These are phyloP conservation scores for Pantala flavescens DNA, from an alignment of 1,140 invertebrate genomes.

Conservation along the genomic window DNA sequence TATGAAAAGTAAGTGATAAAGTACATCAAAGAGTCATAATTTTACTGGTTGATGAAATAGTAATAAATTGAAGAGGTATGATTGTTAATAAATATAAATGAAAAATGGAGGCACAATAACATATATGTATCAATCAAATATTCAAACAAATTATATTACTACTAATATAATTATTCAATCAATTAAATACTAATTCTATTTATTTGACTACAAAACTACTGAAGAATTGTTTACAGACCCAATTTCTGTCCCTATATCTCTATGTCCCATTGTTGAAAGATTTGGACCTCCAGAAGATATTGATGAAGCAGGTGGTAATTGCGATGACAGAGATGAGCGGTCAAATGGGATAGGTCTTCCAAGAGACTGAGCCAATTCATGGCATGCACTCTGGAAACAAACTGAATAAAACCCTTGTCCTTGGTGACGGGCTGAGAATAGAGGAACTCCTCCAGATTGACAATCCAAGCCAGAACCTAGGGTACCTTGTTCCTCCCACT, in stretches of 20 bases:
- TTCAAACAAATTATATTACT: too few relatives aligned
- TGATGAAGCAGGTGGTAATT: background rate
- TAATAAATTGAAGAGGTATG: too few relatives aligned
- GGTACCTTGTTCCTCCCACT: slow-evolving; percentile 36
- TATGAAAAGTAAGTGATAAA: too few relatives aligned
- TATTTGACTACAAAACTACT: too few relatives aligned
- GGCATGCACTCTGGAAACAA: slow-evolving; percentile 27
- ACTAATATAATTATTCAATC: too few relatives aligned
- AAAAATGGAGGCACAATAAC: too few relatives aligned
- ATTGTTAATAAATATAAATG: too few relatives aligned
- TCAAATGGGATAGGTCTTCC: background rate
- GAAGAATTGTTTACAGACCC: background rate
- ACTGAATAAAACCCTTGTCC: slow-evolving; percentile 36
- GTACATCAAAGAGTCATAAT: too few relatives aligned
- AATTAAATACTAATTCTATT: too few relatives aligned
- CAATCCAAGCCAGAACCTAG: background rate
- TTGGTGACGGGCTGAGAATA: background rate
- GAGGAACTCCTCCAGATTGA: background rate
- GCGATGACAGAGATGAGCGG: background rate
- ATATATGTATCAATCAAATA: too few relatives aligned
- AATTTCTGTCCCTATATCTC: background rate
- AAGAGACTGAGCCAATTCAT: slow-evolving; percentile 13
- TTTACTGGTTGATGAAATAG: too few relatives aligned
- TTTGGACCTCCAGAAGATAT: background rate
- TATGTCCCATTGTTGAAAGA: background rate